These are phyloP conservation scores for Lymantria dispar DNA, from an alignment of 2,888 invertebrate species.

Conservation along the genomic window DNA sequence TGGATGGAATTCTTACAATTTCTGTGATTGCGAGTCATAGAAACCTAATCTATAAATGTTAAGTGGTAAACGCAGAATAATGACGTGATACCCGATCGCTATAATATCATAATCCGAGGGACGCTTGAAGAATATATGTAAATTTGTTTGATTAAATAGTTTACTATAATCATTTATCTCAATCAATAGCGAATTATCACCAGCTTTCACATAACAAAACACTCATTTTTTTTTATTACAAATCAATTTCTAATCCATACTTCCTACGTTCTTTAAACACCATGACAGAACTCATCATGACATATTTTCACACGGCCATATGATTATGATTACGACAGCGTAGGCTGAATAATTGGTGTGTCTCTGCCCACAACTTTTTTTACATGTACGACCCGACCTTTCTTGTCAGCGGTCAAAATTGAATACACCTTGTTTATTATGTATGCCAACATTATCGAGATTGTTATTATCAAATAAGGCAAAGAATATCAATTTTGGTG, in stretches of 20 bases:
- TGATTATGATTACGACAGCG: conserved; percentile 28
- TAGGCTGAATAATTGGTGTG: conserved; percentile 38
- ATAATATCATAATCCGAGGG: too few relatives aligned
- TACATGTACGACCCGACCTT: conserved; percentile 60
- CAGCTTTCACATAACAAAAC: not conserved
- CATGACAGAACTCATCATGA: conserved; percentile 15
- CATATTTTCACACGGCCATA: conserved; percentile 26
- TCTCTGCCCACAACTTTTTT: conserved; percentile 48
- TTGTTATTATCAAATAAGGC: conserved; percentile 15
- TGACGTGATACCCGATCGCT: too few relatives aligned
- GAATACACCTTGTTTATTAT: conserved; percentile 22
- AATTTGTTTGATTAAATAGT: too few relatives aligned
- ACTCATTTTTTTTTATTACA: conserved; percentile 3
- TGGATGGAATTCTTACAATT: too few relatives aligned
- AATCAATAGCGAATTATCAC: not conserved
- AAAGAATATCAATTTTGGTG: not conserved
- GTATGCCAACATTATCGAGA: conserved; percentile 17
- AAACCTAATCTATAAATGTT: too few relatives aligned
- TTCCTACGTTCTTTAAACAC: conserved; percentile 5
- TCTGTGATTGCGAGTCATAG: too few relatives aligned
- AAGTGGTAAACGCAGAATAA: too few relatives aligned
- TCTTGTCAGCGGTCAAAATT: conserved; percentile 28
- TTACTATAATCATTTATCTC: too few relatives aligned
- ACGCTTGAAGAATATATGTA: too few relatives aligned
- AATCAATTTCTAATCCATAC: conserved; percentile 8